Evolutionary conservation across 2,797 vertebrate species (phyloP).

Genomic region (Notoglanidium macrostoma): DNA sequence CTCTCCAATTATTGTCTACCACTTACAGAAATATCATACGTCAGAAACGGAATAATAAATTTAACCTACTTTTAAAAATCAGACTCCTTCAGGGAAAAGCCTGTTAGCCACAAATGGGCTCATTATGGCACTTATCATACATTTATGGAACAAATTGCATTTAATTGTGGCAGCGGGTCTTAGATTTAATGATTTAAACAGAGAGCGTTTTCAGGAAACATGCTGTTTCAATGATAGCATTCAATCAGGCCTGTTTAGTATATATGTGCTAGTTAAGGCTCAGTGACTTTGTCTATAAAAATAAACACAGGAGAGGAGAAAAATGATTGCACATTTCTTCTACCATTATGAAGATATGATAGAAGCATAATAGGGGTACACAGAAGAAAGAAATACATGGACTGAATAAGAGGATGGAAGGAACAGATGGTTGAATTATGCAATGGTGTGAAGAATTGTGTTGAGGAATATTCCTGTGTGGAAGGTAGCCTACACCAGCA

Average conservation of each 20-base stretch:
- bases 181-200: slow-evolving; percentile 5
- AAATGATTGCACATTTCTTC: neutral
- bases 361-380: slow-evolving; percentile 16
- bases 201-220: neutral
- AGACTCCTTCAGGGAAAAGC: neutral
- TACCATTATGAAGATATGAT: slow-evolving; percentile 32
- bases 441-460: slow-evolving; percentile 53
- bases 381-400: slow-evolving; percentile 18
- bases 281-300: neutral
- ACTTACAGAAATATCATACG: neutral
- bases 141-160: neutral
- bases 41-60: neutral
- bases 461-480: slow-evolving; percentile 54
- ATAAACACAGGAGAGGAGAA: slow-evolving; percentile 1
- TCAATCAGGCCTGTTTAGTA: neutral
- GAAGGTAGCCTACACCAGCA: slow-evolving; percentile 42
- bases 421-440: slow-evolving; percentile 58
- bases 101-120: neutral
- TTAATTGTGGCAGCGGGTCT: slow-evolving; percentile 1
- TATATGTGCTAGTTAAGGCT: neutral
- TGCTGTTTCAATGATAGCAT: neutral
- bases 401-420: slow-evolving; percentile 42
- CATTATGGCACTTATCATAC: neutral
- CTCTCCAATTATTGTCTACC: neutral
- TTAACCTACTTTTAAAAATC: neutral